These are phyloP conservation scores for Ranitomeya imitator DNA, from an alignment of 2,113 vertebrate species.

Conservation along the genomic window DNA sequence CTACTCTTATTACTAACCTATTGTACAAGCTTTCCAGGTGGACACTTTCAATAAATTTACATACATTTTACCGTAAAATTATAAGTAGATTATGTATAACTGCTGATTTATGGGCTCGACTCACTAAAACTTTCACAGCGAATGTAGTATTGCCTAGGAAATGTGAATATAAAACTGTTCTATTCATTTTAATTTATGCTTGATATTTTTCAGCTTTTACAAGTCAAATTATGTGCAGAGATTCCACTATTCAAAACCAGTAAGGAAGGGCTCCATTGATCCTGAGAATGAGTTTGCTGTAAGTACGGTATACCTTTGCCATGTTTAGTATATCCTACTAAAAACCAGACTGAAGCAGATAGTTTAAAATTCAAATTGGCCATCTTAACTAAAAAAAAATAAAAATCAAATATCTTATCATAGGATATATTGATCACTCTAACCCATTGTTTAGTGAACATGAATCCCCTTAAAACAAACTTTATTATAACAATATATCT, in stretches of 20 bases:
- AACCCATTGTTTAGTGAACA: no score
- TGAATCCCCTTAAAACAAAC: no score
- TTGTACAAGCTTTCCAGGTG: background rate
- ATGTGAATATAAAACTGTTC: background rate
- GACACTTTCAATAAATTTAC: conserved; percentile 23
- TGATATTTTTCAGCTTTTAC: conserved; percentile 85
- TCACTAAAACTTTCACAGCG: background rate
- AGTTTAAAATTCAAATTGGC: no score
- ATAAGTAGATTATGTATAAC: conserved; percentile 21
- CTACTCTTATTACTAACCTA: conserved; percentile 13
- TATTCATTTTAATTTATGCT: conserved; percentile 50
- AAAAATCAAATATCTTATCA: no score
- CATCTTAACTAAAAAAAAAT: no score
- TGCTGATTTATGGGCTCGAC: conserved; percentile 12
- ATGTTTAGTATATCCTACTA: conserved; percentile 6
- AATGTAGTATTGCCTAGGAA: conserved; percentile 14
- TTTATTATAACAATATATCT: no score
- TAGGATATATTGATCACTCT: no score
- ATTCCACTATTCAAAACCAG: conserved; percentile 94
- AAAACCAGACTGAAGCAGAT: background rate
- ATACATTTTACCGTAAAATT: conserved; percentile 29
- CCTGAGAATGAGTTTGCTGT: conserved; percentile 97
- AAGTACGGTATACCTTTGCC: conserved; percentile 70
- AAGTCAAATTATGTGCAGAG: conserved; percentile 95
- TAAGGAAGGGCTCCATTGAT: conserved; percentile 89